Base-by-base conservation (phyloP, 2,113 vertebrate species). In the Chloropsis hardwickii region DNA sequence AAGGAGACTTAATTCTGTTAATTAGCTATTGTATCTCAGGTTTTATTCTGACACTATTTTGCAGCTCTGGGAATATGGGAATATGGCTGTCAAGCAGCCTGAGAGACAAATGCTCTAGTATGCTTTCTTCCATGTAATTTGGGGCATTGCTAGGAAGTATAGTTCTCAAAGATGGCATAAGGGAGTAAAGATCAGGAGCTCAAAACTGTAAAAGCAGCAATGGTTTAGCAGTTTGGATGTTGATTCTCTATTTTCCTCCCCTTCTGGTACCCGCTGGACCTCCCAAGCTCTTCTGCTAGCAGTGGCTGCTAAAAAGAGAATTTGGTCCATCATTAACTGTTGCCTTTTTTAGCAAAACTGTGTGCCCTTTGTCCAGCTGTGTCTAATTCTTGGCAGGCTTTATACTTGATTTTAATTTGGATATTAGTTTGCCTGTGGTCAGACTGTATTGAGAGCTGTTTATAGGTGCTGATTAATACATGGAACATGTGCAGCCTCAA, bases 381-480 rank as follows among this genome's bases (percentile, higher is more conserved):
- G 90, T 92, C 93, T 93, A 90, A 94, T 86, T 86, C 94, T 95
- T 96, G 96, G 90, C 90, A 95, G 72, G 80, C 64, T 90, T 88
- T 53, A 57, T 86, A 53, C 72, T 66, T 44, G 51, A 79, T 94
- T 92, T 95, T 83, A 92, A 94, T 86, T 96, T 90, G 90, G 85
- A 45, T 95, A 95, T 96, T 96, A 90, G 71, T 86, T 95, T 93
- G 79, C 74, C 67, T 96, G 79, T 92, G 90, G 92, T 88, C 90
- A 92, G 69, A 58, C 69, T 93, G 81, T 90, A 80, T 95, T 97
- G 86, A 88, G 90, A 91, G 88, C 79, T 95, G 94, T 96, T 96
- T 96, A 86, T 88, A 90, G 90, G 94, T 95, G 79, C 93, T 96
- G 96, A 96, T 96, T 94, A 96, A 93, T 96, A 94, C 88, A 90